phyloP scores from a whole-genome alignment of 2,113 vertebrate genomes.

The Limnothrissa miodon region DNA sequence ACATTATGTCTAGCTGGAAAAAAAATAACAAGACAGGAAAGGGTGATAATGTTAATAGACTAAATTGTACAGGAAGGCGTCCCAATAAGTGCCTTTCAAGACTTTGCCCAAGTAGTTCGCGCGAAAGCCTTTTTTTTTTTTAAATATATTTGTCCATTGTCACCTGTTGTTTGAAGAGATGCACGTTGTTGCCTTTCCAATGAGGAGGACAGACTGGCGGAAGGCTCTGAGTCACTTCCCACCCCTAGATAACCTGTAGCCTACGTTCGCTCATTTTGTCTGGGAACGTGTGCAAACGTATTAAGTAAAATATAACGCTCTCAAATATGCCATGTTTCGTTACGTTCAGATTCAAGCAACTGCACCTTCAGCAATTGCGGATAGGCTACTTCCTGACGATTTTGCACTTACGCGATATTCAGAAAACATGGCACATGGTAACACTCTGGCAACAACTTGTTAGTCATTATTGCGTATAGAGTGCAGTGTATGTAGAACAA shows the following conservation, averaged over 20 bases:
- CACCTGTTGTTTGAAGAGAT: neutral
- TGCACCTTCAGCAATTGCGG: neutral
- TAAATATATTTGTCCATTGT: neutral
- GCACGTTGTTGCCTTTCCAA: neutral
- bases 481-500: neutral
- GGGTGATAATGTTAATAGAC: no score
- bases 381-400: neutral
- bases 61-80: neutral
- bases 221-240: neutral
- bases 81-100: neutral
- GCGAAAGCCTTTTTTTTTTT: neutral
- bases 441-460: neutral
- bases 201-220: neutral
- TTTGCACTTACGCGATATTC: neutral
- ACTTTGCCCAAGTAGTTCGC: neutral
- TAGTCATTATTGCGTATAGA: neutral
- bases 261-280: neutral
- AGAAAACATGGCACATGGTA: neutral
- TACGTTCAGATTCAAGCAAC: neutral
- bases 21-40: neutral
- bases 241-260: neutral
- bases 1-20: no score
- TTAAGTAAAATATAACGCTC: neutral
- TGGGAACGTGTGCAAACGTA: neutral
- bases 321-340: neutral